Percentiles rank a stretch among this genome's conserved stretches.
Evolutionary conservation across 2,113 vertebrate genomes (phyloP).

Genomic region (Girardinichthys multiradiatus): DNA sequence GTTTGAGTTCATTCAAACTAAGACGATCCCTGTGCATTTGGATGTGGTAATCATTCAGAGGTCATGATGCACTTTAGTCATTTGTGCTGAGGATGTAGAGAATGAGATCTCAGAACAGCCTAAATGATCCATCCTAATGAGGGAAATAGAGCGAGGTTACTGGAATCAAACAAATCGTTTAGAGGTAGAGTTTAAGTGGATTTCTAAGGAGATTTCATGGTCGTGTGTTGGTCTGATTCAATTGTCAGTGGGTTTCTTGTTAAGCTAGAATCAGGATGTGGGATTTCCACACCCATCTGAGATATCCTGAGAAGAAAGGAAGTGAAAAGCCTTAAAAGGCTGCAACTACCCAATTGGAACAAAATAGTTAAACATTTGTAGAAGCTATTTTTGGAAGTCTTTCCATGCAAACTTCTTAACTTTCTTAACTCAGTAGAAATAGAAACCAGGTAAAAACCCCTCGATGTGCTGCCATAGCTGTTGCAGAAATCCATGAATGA

Average conservation of each 20-base stretch:
- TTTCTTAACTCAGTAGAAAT: no score
- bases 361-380: neutral
- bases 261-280: no score
- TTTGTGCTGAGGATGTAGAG: neutral
- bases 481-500: slow-evolving; percentile 45
- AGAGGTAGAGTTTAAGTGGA: neutral
- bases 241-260: no score
- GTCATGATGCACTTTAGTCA: neutral
- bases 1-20: no score
- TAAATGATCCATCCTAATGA: neutral
- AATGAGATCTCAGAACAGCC: neutral
- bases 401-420: no score
- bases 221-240: no score
- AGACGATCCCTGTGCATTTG: no score
- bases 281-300: neutral
- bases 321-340: neutral
- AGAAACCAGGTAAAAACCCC: no score
- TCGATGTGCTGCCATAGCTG: neutral
- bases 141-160: neutral
- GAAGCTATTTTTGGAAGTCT: no score
- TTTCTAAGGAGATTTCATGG: no score
- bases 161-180: neutral
- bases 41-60: neutral
- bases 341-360: neutral
- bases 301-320: neutral